Evolutionary conservation across 2,888 invertebrate genomes (phyloP).

Genomic region (Lacanobia oleracea): DNA sequence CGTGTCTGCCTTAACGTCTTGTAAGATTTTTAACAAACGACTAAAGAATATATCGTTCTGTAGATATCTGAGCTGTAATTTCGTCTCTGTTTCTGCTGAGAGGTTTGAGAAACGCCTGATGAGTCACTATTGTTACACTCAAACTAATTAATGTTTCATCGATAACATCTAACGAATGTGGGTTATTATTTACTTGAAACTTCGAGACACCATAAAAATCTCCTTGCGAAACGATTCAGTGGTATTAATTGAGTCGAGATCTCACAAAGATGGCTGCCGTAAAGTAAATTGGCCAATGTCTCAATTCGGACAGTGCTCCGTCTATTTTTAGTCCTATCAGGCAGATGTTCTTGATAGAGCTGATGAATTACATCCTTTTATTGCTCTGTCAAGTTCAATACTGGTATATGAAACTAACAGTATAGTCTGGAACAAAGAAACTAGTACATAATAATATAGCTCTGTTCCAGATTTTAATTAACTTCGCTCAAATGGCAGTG

Average conservation of each 20-base stretch:
- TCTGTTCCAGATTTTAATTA: conserved; percentile 42
- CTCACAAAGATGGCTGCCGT: conserved; percentile 64
- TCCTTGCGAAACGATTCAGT: conserved; percentile 46
- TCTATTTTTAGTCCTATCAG: conserved; percentile 70
- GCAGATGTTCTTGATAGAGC: conserved; percentile 54
- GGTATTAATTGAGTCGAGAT: conserved; percentile 62
- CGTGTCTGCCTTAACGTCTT: conserved; percentile 28
- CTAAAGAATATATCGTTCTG: conserved; percentile 11
- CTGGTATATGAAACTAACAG: conserved; percentile 2
- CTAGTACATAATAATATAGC: neutral
- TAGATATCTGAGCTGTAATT: conserved; percentile 3
- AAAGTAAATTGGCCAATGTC: conserved; percentile 75
- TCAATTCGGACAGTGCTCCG: conserved; percentile 70
- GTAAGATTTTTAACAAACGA: conserved; percentile 32
- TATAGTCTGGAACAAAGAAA: conserved; percentile 13
- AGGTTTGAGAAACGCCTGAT: conserved; percentile 5
- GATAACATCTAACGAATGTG: neutral
- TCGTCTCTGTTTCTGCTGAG: neutral
- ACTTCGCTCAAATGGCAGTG: conserved; percentile 12
- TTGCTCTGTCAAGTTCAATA: conserved; percentile 54
- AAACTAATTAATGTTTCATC: neutral
- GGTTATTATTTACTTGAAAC: neutral
- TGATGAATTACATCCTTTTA: conserved; percentile 62
- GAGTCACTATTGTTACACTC: conserved; percentile 1
- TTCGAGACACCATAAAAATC: conserved; percentile 50